Percentiles rank a stretch among this genome's conserved stretches.
phyloP scores from a whole-genome alignment of 2,113 vertebrate species.

The Rallus limicola region DNA sequence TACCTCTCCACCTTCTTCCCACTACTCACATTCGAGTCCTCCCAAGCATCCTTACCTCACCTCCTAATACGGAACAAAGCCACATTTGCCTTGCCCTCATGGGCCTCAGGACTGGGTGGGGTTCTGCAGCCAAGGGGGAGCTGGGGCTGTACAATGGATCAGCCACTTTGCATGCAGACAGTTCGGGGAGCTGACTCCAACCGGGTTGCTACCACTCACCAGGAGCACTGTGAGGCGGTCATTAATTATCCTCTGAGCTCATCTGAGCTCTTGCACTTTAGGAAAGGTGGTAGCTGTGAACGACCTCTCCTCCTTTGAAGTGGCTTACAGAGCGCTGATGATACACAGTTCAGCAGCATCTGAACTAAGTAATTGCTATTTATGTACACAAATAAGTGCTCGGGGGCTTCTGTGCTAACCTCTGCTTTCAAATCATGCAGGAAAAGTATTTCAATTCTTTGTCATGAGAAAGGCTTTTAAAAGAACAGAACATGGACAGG shows the following conservation, averaged over 20 bases:
- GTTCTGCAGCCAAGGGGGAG: not conserved
- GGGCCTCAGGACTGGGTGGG: accelerated
- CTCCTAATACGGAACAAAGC: not conserved
- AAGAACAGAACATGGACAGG: not conserved
- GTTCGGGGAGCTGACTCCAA: not conserved
- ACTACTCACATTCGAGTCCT: not conserved
- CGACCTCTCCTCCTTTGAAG: not conserved
- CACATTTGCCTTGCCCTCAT: accelerated
- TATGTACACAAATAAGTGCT: not conserved
- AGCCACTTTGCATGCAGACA: not conserved
- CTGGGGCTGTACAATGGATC: not conserved
- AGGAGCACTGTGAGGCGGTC: not conserved
- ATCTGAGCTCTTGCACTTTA: not conserved
- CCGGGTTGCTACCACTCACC: accelerated
- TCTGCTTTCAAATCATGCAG: not conserved
- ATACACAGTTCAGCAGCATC: not conserved
- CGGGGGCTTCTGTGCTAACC: not conserved
- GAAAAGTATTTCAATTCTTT: not conserved
- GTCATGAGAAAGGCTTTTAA: not conserved
- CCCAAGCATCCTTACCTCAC: not conserved
- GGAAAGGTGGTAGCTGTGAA: not conserved
- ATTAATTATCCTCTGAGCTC: not conserved
- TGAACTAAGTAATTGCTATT: not conserved
- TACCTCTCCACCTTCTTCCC: not conserved
- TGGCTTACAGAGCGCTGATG: not conserved